These are phyloP conservation scores for Sebastes fasciatus DNA, from an alignment of 2,113 vertebrate species.

Conservation along the genomic window DNA sequence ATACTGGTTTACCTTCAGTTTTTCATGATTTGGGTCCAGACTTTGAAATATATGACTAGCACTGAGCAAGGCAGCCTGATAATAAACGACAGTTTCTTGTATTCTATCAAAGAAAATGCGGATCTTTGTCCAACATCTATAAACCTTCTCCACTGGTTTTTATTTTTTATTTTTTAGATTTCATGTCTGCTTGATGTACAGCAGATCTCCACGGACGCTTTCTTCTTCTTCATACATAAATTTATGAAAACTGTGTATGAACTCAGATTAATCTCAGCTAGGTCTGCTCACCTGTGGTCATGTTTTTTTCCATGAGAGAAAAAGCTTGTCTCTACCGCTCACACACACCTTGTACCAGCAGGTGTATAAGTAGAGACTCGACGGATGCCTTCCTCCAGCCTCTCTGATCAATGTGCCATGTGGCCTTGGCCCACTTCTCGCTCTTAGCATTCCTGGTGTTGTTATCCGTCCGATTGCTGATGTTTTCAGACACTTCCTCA, in stretches of 20 bases:
- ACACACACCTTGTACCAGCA: conserved; percentile 63
- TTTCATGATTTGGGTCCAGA: conserved; percentile 26
- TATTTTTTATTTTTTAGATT: background rate
- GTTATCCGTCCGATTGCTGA: conserved; percentile 46
- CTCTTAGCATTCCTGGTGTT: conserved; percentile 43
- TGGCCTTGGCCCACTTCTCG: conserved; percentile 31
- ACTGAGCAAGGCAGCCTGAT: conserved; percentile 5
- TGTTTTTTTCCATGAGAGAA: conserved; percentile 26
- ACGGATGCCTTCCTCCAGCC: conserved; percentile 1
- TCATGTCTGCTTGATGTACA: conserved; percentile 31
- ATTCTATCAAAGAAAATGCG: conserved; percentile 39
- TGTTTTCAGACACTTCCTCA: conserved; percentile 66
- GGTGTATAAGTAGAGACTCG: conserved; percentile 55
- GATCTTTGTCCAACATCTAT: conserved; percentile 26
- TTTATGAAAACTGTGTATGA: conserved; percentile 54
- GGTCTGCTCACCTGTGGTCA: conserved; percentile 37
- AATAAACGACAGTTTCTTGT: conserved; percentile 26
- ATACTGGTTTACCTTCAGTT: background rate
- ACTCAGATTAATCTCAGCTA: conserved; percentile 34
- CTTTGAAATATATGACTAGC: conserved; percentile 26
- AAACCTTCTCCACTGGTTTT: background rate
- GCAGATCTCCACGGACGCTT: conserved; percentile 3
- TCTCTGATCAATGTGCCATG: conserved; percentile 27
- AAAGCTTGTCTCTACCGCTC: conserved; percentile 34
- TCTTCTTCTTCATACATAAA: conserved; percentile 52